Conservation (phyloP, 2,888 invertebrate genomes). For the Ptilodon capucinus region DNA sequence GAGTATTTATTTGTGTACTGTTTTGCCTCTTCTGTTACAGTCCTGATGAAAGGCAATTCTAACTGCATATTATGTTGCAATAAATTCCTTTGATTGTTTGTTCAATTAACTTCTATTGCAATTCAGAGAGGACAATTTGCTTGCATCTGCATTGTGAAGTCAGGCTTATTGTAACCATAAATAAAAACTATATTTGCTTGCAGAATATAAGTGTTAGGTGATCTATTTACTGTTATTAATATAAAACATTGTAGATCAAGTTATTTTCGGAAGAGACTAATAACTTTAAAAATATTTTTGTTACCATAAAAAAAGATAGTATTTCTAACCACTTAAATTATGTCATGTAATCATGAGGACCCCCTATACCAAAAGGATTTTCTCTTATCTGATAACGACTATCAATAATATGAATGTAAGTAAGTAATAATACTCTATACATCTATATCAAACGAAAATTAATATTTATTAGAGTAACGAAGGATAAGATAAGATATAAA, state of each 20-base stretch:
- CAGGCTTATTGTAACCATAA: neutral
- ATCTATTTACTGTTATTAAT: too few relatives aligned
- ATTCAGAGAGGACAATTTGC: neutral
- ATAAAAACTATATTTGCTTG: too few relatives aligned
- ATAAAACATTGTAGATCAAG: too few relatives aligned
- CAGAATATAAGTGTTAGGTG: too few relatives aligned
- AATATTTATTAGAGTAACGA: neutral
- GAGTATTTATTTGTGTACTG: too few relatives aligned
- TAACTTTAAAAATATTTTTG: too few relatives aligned
- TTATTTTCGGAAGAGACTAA: too few relatives aligned
- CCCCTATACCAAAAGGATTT: neutral
- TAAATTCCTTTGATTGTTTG: neutral
- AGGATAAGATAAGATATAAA: neutral
- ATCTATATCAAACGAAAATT: neutral
- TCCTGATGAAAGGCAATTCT: too few relatives aligned
- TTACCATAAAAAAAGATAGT: neutral
- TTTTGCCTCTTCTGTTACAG: too few relatives aligned
- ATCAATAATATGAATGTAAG: neutral
- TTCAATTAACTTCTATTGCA: neutral
- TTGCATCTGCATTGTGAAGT: neutral
- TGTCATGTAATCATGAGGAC: too few relatives aligned
- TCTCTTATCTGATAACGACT: neutral
- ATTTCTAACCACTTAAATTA: too few relatives aligned
- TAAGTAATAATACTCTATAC: neutral
- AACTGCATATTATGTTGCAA: too few relatives aligned